Conservation (phyloP, 2,888 invertebrate genomes). For the Agrilus biguttatus region DNA sequence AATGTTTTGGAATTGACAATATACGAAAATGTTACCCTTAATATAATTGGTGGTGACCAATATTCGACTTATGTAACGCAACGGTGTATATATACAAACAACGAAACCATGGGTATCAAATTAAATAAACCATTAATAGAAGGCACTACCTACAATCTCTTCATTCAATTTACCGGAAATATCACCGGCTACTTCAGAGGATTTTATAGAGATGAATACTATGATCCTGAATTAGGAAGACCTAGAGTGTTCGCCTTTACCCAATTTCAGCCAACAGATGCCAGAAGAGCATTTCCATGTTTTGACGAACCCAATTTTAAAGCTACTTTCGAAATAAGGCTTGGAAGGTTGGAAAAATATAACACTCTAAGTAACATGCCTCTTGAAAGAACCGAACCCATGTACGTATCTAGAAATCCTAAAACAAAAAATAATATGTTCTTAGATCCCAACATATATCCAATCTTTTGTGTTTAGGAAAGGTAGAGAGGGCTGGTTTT, state of each 20-base stretch:
- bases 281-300: slow-evolving; percentile 77
- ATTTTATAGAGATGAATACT: slow-evolving; percentile 54
- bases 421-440: neutral
- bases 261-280: slow-evolving; percentile 66
- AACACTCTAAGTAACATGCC: slow-evolving; percentile 69
- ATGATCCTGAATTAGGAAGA: slow-evolving; percentile 35
- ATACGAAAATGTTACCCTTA: no score
- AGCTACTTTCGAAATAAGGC: slow-evolving; percentile 58
- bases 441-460: slow-evolving; percentile 2
- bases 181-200: slow-evolving; percentile 49
- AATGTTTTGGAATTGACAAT: slow-evolving; percentile 49
- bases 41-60: no score
- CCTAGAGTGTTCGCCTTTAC: slow-evolving; percentile 54
- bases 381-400: slow-evolving; percentile 30
- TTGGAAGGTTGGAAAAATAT: slow-evolving; percentile 47
- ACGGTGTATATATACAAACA: slow-evolving; percentile 34
- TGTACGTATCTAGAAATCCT: no score
- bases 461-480: slow-evolving; percentile 32
- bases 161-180: slow-evolving; percentile 45
- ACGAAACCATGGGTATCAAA: slow-evolving; percentile 47
- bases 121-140: slow-evolving; percentile 33
- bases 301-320: slow-evolving; percentile 85
- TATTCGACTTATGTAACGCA: slow-evolving; percentile 24
- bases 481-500: slow-evolving; percentile 43
- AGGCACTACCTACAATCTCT: slow-evolving; percentile 37